These are phyloP conservation scores for Platynereis dumerilii DNA, from an alignment of 2,888 invertebrate species.

Conservation along the genomic window DNA sequence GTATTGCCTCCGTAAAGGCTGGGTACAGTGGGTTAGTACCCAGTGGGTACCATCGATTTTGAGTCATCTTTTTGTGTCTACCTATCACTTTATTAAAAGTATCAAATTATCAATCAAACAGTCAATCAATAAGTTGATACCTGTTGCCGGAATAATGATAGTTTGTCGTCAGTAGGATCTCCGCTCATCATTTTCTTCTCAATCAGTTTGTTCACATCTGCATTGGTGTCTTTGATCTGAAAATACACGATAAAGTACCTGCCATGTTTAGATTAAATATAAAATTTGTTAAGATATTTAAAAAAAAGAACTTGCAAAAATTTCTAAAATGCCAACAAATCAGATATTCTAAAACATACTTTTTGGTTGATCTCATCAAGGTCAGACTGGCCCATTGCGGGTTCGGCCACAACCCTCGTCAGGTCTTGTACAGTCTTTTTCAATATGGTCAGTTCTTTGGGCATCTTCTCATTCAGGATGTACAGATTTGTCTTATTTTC, in stretches of 20 bases:
- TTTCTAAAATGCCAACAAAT: too few species aligned
- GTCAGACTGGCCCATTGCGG: conserved; percentile 73
- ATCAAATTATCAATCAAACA: too few species aligned
- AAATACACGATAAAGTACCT: neutral
- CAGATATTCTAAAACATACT: conserved; percentile 14
- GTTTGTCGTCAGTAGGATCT: conserved; percentile 74
- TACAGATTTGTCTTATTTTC: conserved; percentile 79
- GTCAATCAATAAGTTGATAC: too few species aligned
- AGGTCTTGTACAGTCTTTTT: conserved; percentile 75
- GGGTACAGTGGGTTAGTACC: too few species aligned
- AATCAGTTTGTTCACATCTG: conserved; percentile 75
- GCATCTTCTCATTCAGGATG: conserved; percentile 80
- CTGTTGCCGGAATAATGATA: conserved; percentile 85
- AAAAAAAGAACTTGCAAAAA: too few species aligned
- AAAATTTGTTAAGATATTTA: too few species aligned
- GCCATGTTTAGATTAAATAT: too few species aligned
- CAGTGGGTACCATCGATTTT: too few species aligned
- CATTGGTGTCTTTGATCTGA: conserved; percentile 66
- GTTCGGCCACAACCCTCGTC: conserved; percentile 73
- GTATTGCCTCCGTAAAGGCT: too few species aligned
- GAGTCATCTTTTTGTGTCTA: too few species aligned
- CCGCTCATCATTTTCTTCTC: conserved; percentile 74
- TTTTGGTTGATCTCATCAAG: conserved; percentile 64
- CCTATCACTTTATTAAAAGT: too few species aligned
- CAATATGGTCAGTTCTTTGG: conserved; percentile 73